Conservation (phyloP, 2,113 vertebrate genomes). For the Murina feae region DNA sequence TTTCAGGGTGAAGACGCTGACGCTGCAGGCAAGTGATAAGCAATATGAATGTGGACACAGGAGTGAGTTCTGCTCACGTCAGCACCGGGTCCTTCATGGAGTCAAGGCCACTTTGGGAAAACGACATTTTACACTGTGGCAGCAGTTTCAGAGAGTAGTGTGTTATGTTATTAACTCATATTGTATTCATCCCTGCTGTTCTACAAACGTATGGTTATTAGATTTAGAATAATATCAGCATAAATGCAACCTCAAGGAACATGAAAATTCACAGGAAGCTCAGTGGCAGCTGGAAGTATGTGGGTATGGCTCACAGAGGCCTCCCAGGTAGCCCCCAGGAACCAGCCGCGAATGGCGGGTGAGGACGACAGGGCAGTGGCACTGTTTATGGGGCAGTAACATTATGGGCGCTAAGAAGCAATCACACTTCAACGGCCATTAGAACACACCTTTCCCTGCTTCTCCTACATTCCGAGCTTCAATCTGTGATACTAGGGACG, state of each 20-base stretch:
- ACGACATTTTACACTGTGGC: neutral
- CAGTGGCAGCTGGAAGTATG: neutral
- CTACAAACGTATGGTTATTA: constrained; percentile 38
- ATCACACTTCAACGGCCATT: neutral
- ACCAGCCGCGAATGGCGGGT: too few species aligned
- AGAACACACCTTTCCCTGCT: neutral
- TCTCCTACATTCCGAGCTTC: neutral
- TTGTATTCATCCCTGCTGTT: neutral
- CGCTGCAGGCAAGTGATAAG: neutral
- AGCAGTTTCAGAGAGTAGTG: constrained; percentile 16
- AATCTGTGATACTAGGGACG: neutral
- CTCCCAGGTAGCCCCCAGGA: too few species aligned
- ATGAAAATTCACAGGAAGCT: neutral
- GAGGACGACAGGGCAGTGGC: neutral
- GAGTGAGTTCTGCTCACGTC: neutral
- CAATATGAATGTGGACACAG: neutral
- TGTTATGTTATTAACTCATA: constrained; percentile 18
- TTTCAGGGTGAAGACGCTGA: neutral
- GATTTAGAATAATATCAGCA: constrained; percentile 61
- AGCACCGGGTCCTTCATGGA: neutral
- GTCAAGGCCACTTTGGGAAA: neutral
- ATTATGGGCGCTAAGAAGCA: neutral
- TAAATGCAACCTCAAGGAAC: constrained; percentile 36
- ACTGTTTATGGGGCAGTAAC: neutral
- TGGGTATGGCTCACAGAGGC: too few species aligned